Evolutionary conservation across 2,888 invertebrate genomes (phyloP).

Genomic region (Hetaerina titia): DNA sequence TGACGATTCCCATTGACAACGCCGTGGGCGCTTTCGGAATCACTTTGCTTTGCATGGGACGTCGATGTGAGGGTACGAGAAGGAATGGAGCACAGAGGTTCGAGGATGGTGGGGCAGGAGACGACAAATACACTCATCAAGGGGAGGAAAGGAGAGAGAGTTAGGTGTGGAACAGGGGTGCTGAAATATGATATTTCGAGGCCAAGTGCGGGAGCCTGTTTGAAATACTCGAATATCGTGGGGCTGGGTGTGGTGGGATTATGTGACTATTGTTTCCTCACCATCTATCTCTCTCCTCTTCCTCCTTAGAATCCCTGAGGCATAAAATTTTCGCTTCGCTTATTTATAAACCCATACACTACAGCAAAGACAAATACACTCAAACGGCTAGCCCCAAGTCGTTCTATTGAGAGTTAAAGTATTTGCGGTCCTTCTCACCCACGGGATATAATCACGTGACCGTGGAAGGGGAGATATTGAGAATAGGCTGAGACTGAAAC

Average conservation of each 20-base stretch:
- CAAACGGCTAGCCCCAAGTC: too few species aligned
- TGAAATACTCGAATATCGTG: not conserved
- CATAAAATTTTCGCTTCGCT: too few species aligned
- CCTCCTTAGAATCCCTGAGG: too few species aligned
- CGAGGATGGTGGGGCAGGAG: not conserved
- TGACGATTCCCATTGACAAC: not conserved
- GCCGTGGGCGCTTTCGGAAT: not conserved
- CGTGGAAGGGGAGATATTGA: too few species aligned
- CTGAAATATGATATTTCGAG: not conserved
- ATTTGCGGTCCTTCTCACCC: too few species aligned
- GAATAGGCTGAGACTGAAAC: too few species aligned
- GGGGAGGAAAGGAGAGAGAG: not conserved
- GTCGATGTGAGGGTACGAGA: too few species aligned
- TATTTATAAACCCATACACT: too few species aligned
- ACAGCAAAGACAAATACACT: too few species aligned
- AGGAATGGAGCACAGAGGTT: not conserved
- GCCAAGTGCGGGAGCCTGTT: not conserved
- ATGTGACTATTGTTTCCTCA: not conserved
- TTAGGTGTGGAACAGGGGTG: not conserved
- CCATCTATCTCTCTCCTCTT: too few species aligned
- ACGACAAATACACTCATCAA: not conserved
- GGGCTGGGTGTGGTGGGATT: not conserved
- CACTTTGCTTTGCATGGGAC: not conserved
- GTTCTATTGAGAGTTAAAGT: too few species aligned
- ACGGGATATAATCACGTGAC: too few species aligned